Base-by-base conservation (phyloP, 1,140 invertebrate genomes). In the Drosophila elegans region DNA sequence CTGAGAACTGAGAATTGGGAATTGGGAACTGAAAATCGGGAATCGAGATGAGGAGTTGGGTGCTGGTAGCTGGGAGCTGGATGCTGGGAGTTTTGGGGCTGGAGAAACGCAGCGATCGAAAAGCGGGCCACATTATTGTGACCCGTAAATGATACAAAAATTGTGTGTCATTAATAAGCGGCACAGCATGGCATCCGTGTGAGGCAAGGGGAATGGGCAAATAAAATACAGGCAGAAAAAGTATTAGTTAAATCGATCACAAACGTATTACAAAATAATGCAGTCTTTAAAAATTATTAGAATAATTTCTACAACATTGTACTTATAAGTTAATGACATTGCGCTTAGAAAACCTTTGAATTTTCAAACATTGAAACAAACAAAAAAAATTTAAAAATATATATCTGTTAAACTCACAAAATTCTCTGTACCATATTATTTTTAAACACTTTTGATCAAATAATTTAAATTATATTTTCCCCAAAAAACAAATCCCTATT, bases 101-200 rank as follows among this genome's bases (percentile, higher is more conserved):
- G 53, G 27, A 68, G 62, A 74, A 69, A 42, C 44, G 49, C 32
- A 36, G 56, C 56, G 38, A 36, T 63, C 61, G 74, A 71, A 61
- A 29, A 69, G 76, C 46, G 44, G 76, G 49, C 59, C 75, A 83
- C 78, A 84, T 90, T 89, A 90, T 90, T 91, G 81, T 88, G 86
- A 90, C 86, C 88, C 86, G 86, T 90, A 90, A 90, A 90, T 90
- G 86, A 90, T 90, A 90, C 82, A 90, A 88, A 86, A 90, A 90
- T 88, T 90, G 86, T 90, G 79, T 76, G 79, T 90, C 86, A 90
- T 90, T 90, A 90, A 90, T 90, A 90, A 90, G 75, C 79, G 57
- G 63, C 83, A 77, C 83, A 86, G 83, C 84, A 51, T 86, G 83
- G 60, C 59, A 78, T 69, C 82, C 45, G 25, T 27, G 45, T 5